These are phyloP conservation scores for Romanomermis culicivorax DNA, from an alignment of 2,888 invertebrate species.

Conservation along the genomic window DNA sequence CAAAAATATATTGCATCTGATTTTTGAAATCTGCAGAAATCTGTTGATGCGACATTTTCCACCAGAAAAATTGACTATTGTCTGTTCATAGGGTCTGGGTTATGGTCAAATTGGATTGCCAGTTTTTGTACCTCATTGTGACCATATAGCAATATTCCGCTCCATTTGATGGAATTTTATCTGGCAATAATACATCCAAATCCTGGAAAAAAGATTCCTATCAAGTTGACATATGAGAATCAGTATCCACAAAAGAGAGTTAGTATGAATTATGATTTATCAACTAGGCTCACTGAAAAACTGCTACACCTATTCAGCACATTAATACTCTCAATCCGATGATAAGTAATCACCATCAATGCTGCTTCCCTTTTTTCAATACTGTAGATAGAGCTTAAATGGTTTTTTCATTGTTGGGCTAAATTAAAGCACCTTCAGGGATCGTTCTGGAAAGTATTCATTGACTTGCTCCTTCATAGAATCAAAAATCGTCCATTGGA, in stretches of 20 bases:
- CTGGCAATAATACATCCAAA: not conserved
- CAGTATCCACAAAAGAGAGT: too few relatives aligned
- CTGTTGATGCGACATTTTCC: not conserved
- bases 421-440: too few relatives aligned
- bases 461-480: not conserved
- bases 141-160: not conserved
- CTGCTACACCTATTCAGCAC: too few relatives aligned
- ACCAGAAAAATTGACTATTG: not conserved
- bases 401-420: too few relatives aligned
- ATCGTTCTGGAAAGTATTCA: not conserved
- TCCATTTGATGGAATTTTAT: not conserved
- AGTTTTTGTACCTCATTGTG: not conserved
- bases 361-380: too few relatives aligned
- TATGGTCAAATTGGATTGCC: not conserved
- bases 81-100: not conserved
- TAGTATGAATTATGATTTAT: too few relatives aligned
- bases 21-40: not conserved
- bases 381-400: too few relatives aligned
- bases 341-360: too few relatives aligned
- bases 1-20: not conserved
- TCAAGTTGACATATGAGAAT: too few relatives aligned
- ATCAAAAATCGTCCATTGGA: not conserved
- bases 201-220: too few relatives aligned
- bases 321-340: too few relatives aligned
- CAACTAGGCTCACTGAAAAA: too few relatives aligned